These are phyloP conservation scores for Trachelipus rathkii DNA, from an alignment of 1,140 invertebrate species.

Conservation along the genomic window DNA sequence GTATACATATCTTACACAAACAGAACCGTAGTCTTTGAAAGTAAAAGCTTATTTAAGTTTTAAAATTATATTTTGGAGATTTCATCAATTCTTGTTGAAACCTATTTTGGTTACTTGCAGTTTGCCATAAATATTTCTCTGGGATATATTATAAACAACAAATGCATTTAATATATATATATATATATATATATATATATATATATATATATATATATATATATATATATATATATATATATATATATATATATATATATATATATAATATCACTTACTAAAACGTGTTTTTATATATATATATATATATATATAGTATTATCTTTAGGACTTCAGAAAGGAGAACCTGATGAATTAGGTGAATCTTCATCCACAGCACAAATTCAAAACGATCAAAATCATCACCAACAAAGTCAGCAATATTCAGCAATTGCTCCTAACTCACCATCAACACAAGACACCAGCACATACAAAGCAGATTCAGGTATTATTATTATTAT, in stretches of 20 bases:
- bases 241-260: neutral
- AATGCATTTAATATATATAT: too few relatives aligned
- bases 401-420: slow-evolving; percentile 40
- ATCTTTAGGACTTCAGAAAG: slow-evolving; percentile 9
- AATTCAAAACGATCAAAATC: slow-evolving; percentile 60
- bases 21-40: too few relatives aligned
- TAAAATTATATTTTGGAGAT: too few relatives aligned
- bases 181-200: too few relatives aligned
- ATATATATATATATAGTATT: neutral
- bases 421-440: slow-evolving; percentile 39
- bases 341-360: slow-evolving; percentile 50
- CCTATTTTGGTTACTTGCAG: too few relatives aligned
- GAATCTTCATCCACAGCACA: slow-evolving; percentile 68
- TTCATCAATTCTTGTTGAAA: too few relatives aligned
- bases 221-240: slow-evolving; percentile 11
- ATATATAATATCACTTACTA: neutral
- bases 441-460: slow-evolving; percentile 45
- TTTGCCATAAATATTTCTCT: too few relatives aligned
- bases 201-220: neutral
- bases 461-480: slow-evolving; percentile 50
- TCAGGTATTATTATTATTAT: slow-evolving; percentile 22
- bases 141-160: too few relatives aligned
- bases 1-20: too few relatives aligned
- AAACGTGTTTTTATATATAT: too few relatives aligned
- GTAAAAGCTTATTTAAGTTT: too few relatives aligned